phyloP scores from a whole-genome alignment of 1,140 invertebrate genomes.

The Bombyx mori region DNA sequence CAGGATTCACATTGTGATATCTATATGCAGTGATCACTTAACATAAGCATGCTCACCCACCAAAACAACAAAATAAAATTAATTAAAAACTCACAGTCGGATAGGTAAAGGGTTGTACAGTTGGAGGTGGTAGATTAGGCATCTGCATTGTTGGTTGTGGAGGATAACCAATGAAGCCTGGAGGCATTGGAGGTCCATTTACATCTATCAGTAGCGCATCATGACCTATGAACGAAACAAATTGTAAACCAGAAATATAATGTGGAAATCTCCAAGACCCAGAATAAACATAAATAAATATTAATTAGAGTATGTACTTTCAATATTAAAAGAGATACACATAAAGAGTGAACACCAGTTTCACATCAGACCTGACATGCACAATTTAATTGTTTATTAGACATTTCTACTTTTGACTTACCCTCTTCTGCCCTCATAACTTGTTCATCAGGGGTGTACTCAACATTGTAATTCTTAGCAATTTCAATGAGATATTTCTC shows the following conservation, averaged over 20 bases:
- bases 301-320: background rate
- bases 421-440: slow-evolving; percentile 87
- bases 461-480: slow-evolving; percentile 93
- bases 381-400: background rate
- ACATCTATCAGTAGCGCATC: slow-evolving; percentile 89
- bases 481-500: slow-evolving; percentile 98
- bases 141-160: slow-evolving; percentile 75
- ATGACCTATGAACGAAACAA: slow-evolving; percentile 43
- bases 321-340: background rate
- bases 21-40: too few relatives aligned
- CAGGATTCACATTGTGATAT: too few relatives aligned
- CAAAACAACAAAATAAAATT: too few relatives aligned
- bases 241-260: background rate
- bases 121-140: slow-evolving; percentile 42
- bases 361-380: background rate
- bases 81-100: slow-evolving; percentile 49
- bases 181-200: slow-evolving; percentile 76
- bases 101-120: slow-evolving; percentile 72
- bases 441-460: slow-evolving; percentile 93
- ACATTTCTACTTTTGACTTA: slow-evolving; percentile 12
- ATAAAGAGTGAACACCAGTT: background rate
- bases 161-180: slow-evolving; percentile 85
- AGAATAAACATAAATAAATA: background rate
- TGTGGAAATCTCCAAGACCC: too few relatives aligned
- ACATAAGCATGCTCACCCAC: too few relatives aligned